Base-by-base conservation (phyloP, 2,113 vertebrate genomes). In the Phocoena sinus region DNA sequence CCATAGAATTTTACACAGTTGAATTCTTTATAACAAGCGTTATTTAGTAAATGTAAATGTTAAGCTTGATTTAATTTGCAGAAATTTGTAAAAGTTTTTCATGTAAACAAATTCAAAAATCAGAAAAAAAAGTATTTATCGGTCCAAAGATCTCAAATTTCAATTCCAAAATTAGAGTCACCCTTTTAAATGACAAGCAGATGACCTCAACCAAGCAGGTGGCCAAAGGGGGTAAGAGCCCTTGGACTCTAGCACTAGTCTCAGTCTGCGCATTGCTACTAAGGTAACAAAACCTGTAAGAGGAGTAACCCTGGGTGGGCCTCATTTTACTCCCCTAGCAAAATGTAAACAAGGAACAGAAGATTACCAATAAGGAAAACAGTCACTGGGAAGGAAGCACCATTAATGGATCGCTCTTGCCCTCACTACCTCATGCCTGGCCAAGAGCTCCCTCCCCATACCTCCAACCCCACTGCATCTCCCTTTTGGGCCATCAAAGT, bases 31-130 rank as follows among this genome's bases (percentile, higher is more conserved):
- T 53, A 58, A 70, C 31, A 92, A 95, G 36, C 18, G 21, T 38
- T n/a, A 84, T 47, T 92, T 41, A 65, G 60, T 92, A 94, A 87
- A 92, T 23, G 20, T 20, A 28, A 28, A 68, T 36, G 7, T 94
- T 83, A 63, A 70, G 6, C 81, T 87, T 93, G 33, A 89, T 62
- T 87, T 67, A 77, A 91, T 79, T 83, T 87, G 74, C 65, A 95
- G 23, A 94, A 94, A 8, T 92, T 33, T 84, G 5, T 83, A 92
- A 67, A 89, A 67, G 21, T 6, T 95, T 92, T 90, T 90, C 70
- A 76, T 1, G 8, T 47, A 96, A 95, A 96, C 47, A 23, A 91
- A 87, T 58, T 26, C 17, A 89, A 50, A 96, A 82, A 89, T 38
- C 25, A 28, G 20, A 20, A 15, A 60, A 17, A 68, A 41, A 50